Conservation (phyloP, 2,797 vertebrate genomes). For the Synanceia verrucosa region DNA sequence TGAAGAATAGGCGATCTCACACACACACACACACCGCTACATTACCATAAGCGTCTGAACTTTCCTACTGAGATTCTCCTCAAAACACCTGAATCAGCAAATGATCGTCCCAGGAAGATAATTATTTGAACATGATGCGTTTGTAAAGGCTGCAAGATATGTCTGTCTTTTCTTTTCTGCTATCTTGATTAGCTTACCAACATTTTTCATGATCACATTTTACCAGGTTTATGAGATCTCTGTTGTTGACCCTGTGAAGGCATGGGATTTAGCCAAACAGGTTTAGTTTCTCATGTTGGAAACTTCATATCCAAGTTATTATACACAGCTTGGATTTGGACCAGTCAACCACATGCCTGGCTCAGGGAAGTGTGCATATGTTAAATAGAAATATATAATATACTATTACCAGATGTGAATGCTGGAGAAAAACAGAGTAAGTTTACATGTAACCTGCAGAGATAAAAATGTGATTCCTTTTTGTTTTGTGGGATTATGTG, state of each 20-base stretch:
- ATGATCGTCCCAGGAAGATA: constrained; percentile 14
- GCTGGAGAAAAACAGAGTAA: constrained; percentile 1
- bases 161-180: constrained; percentile 32
- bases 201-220: constrained; percentile 31
- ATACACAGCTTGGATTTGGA: constrained; percentile 24
- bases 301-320: constrained; percentile 18
- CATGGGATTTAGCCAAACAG: constrained; percentile 37
- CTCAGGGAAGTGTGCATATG: not conserved
- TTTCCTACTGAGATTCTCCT: constrained; percentile 44
- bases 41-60: constrained; percentile 62
- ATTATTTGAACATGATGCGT: constrained; percentile 24
- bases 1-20: constrained; percentile 44
- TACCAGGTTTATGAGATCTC: constrained; percentile 1
- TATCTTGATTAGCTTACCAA: constrained; percentile 18
- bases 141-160: constrained; percentile 1
- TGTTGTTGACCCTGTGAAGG: constrained; percentile 25
- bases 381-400: constrained; percentile 6
- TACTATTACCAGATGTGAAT: not conserved
- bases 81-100: constrained; percentile 61
- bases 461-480: not conserved
- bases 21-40: constrained; percentile 56
- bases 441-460: constrained; percentile 17
- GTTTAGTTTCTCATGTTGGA: constrained; percentile 29
- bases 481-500: constrained; percentile 1
- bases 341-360: constrained; percentile 20